These are phyloP conservation scores for Diacarnus erythraeanus DNA, from an alignment of 37 sponge, comb jelly and placozoan genomes.

Conservation along the genomic window DNA sequence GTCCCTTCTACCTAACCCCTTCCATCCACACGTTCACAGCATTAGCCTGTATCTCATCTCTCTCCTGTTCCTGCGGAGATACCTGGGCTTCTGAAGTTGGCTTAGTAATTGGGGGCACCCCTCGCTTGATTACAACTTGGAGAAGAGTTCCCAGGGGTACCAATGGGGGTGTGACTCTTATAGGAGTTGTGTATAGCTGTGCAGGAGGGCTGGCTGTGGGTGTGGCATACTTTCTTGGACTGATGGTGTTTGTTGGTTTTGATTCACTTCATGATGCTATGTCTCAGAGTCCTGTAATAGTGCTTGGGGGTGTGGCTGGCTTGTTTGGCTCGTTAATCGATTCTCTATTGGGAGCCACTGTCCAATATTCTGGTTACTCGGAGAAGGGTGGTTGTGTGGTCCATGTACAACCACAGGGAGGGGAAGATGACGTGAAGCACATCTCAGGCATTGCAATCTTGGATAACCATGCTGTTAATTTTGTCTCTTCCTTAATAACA, in stretches of 20 bases:
- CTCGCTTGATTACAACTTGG: slow-evolving; percentile 78
- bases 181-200: slow-evolving; percentile 72
- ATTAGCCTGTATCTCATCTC: slow-evolving; percentile 58
- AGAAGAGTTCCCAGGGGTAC: slow-evolving; percentile 83
- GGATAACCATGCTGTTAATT: slow-evolving; percentile 84
- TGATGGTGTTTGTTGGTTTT: slow-evolving; percentile 8
- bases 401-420: slow-evolving; percentile 11
- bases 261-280: neutral
- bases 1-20: slow-evolving; percentile 1
- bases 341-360: slow-evolving; percentile 82
- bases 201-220: slow-evolving; percentile 79
- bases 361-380: slow-evolving; percentile 82
- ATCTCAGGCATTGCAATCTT: slow-evolving; percentile 77
- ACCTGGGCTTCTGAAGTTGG: slow-evolving; percentile 98
- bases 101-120: slow-evolving; percentile 69
- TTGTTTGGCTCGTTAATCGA: slow-evolving; percentile 82
- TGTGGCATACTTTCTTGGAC: slow-evolving; percentile 48
- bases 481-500: slow-evolving; percentile 81
- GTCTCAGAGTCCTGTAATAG: slow-evolving; percentile 40
- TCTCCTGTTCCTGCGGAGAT: slow-evolving; percentile 88
- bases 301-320: slow-evolving; percentile 58
- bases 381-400: slow-evolving; percentile 45
- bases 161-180: slow-evolving; percentile 83
- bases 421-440: slow-evolving; percentile 49
- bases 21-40: slow-evolving; percentile 18